Percentiles rank a stretch among this genome's conserved stretches.
phyloP scores from a whole-genome alignment of 2,797 vertebrate genomes.

The Halcyon smyrnensis region DNA sequence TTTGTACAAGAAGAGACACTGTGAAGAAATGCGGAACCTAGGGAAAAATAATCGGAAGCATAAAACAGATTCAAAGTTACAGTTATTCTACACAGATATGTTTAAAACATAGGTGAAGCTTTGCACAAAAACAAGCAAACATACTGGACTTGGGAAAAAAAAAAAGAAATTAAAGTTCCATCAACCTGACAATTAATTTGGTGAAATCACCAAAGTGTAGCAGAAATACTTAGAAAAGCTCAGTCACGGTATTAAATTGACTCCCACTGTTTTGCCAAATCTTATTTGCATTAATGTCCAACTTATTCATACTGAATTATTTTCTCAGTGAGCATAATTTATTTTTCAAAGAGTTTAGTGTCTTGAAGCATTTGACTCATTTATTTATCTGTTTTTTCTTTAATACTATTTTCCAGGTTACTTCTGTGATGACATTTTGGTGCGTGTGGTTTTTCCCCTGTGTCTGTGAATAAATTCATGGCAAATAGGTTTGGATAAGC shows the following conservation, averaged over 20 bases:
- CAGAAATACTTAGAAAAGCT: neutral
- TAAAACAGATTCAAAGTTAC: neutral
- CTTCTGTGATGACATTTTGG: neutral
- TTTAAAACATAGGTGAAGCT: neutral
- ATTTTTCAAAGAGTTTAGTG: neutral
- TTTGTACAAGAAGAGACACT: neutral
- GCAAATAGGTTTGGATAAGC: neutral
- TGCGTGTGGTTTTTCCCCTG: accelerated
- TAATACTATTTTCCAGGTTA: neutral
- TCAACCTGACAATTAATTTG: neutral
- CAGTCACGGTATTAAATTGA: neutral
- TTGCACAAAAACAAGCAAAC: neutral
- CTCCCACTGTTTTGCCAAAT: neutral
- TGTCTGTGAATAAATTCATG: neutral
- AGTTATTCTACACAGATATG: neutral
- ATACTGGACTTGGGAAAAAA: neutral
- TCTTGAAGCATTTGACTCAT: neutral
- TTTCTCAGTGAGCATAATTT: neutral
- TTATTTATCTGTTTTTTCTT: neutral
- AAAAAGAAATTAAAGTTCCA: neutral
- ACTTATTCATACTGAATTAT: neutral
- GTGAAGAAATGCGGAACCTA: neutral
- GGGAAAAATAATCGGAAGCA: neutral
- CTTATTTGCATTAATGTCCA: neutral
- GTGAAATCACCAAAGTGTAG: neutral